phyloP scores from a whole-genome alignment of 2,113 vertebrate species.

The Cynoglossus semilaevis region DNA sequence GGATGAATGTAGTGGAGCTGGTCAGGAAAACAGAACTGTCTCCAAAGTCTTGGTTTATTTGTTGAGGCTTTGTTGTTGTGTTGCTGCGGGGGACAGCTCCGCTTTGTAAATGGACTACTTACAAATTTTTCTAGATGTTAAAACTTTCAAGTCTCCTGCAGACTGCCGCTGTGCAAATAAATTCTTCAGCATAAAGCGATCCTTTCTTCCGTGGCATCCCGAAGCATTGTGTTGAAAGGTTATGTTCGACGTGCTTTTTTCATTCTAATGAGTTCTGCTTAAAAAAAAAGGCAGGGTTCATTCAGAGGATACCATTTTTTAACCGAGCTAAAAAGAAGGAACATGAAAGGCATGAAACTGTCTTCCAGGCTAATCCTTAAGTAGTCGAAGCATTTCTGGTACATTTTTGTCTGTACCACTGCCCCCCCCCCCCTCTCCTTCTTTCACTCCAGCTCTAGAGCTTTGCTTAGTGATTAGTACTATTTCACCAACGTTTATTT shows the following conservation, averaged over 20 bases:
- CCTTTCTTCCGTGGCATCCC: constrained; percentile 51
- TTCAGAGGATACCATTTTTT: constrained; percentile 60
- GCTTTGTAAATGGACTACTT: constrained; percentile 67
- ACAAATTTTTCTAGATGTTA: constrained; percentile 66
- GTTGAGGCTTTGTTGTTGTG: constrained; percentile 39
- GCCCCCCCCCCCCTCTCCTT: constrained; percentile 6
- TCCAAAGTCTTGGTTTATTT: constrained; percentile 51
- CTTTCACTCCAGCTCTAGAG: constrained; percentile 19
- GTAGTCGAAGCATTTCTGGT: constrained; percentile 47
- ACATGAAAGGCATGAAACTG: constrained; percentile 58
- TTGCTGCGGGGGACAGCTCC: constrained; percentile 59
- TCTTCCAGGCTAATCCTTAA: constrained; percentile 63
- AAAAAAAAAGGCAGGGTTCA: constrained; percentile 61
- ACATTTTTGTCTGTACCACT: constrained; percentile 17
- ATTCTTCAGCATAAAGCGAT: constrained; percentile 65
- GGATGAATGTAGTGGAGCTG: constrained; percentile 36
- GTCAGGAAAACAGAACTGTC: constrained; percentile 44
- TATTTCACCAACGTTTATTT: constrained; percentile 48
- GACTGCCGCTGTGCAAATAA: constrained; percentile 68
- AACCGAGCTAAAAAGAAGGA: constrained; percentile 24
- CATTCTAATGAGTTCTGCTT: constrained; percentile 46
- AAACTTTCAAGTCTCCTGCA: constrained; percentile 54
- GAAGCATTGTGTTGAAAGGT: constrained; percentile 54
- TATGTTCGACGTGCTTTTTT: constrained; percentile 43
- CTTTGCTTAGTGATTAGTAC: constrained; percentile 25